phyloP scores from a whole-genome alignment of 1,140 invertebrate genomes.

The Trichonephila inaurata region DNA sequence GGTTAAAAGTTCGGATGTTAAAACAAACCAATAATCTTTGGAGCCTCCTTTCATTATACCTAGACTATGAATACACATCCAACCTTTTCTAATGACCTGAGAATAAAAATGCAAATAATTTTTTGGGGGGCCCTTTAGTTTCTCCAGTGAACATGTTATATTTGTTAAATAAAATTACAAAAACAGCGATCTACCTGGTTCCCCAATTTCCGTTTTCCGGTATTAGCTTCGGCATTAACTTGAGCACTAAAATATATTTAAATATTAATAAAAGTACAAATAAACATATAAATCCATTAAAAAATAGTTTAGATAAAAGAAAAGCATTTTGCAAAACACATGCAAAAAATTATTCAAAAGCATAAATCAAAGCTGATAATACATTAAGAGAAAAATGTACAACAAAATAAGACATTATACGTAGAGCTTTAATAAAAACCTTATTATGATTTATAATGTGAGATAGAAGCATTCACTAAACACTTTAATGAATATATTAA shows the following conservation, averaged over 20 bases:
- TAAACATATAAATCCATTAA: no score
- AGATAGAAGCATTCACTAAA: no score
- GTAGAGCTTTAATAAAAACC: no score
- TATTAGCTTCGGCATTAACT: constrained; percentile 93
- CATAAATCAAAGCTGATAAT: no score
- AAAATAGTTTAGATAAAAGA: no score
- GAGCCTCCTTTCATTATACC: constrained; percentile 98
- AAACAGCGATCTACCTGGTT: constrained; percentile 86
- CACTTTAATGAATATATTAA: no score
- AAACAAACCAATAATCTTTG: constrained; percentile 99
- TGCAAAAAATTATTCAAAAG: no score
- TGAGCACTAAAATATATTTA: constrained; percentile 89
- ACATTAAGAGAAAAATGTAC: no score
- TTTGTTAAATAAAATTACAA: background rate
- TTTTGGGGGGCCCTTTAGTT: background rate
- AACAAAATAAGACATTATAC: no score
- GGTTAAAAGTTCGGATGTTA: constrained; percentile 97
- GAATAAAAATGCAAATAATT: constrained; percentile 21
- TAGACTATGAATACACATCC: constrained; percentile 98
- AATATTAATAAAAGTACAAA: no score
- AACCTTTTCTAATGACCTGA: constrained; percentile 97
- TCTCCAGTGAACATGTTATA: background rate
- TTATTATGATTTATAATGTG: no score
- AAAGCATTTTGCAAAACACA: no score
- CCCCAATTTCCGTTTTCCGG: constrained; percentile 87